Evolutionary conservation across 2,888 invertebrate genomes (phyloP).

Genomic region (Scaptomyza cyrtandrae): DNA sequence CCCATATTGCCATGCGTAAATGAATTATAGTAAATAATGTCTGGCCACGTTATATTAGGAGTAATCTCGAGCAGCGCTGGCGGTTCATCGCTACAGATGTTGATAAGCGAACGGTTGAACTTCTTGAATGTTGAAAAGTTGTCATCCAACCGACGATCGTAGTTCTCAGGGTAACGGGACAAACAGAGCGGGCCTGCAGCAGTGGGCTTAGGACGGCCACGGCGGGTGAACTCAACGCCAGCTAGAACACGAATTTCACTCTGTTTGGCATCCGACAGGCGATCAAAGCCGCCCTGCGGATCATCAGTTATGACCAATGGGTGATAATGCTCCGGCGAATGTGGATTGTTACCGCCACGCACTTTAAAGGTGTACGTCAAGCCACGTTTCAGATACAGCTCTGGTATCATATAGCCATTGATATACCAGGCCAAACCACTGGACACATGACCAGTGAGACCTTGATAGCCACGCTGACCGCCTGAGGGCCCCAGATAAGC

Average conservation of each 20-base stretch:
- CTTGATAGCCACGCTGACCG: constrained; percentile 91
- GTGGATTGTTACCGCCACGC: constrained; percentile 94
- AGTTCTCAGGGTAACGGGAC: constrained; percentile 87
- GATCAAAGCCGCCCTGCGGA: constrained; percentile 92
- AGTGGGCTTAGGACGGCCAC: constrained; percentile 91
- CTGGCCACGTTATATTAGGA: constrained; percentile 96
- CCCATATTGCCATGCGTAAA: constrained; percentile 98
- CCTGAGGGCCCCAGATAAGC: constrained; percentile 94
- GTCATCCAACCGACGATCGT: constrained; percentile 92
- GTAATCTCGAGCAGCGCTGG: constrained; percentile 91
- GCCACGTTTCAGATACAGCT: constrained; percentile 93
- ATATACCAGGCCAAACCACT: constrained; percentile 95
- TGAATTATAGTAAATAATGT: constrained; percentile 96
- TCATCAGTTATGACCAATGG: constrained; percentile 95
- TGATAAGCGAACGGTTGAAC: constrained; percentile 91
- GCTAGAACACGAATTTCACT: constrained; percentile 90
- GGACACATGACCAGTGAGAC: constrained; percentile 88
- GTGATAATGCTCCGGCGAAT: constrained; percentile 93
- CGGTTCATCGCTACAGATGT: constrained; percentile 89
- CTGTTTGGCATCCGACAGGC: constrained; percentile 89
- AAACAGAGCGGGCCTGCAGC: constrained; percentile 93
- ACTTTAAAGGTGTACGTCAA: constrained; percentile 92
- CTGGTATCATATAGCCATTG: constrained; percentile 94
- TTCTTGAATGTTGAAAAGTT: constrained; percentile 92
- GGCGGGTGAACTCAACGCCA: constrained; percentile 92